Percentiles rank a stretch among this genome's conserved stretches.
These are phyloP conservation scores for Aleiodes leptofemur DNA, from an alignment of 2,888 invertebrate genomes.

Conservation along the genomic window DNA sequence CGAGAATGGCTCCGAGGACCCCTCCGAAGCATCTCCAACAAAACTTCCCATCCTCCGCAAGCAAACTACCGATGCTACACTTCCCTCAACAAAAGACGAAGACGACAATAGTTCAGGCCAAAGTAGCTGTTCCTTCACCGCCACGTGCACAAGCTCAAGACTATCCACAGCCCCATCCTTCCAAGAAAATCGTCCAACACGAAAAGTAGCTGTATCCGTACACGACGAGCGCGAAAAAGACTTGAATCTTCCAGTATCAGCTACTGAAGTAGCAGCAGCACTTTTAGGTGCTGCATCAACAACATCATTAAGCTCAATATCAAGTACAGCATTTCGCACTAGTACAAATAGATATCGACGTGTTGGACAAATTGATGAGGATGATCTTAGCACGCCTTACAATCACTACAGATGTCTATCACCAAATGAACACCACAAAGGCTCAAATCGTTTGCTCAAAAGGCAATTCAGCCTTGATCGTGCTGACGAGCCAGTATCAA, in stretches of 20 bases:
- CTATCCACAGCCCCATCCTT: constrained; percentile 48
- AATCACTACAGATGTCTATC: constrained; percentile 85
- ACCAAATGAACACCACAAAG: constrained; percentile 77
- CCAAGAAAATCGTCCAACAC: constrained; percentile 51
- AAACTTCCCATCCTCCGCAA: neutral
- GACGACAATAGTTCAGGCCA: constrained; percentile 70
- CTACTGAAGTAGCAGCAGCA: constrained; percentile 77
- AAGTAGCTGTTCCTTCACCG: constrained; percentile 63
- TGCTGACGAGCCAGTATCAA: constrained; percentile 77
- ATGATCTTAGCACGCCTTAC: constrained; percentile 85
- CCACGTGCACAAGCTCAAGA: constrained; percentile 57
- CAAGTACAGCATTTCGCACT: constrained; percentile 61
- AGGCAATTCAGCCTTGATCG: constrained; percentile 84
- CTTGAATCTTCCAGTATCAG: constrained; percentile 74
- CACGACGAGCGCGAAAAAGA: constrained; percentile 64
- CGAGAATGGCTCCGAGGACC: constrained; percentile 55
- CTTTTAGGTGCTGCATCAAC: constrained; percentile 77
- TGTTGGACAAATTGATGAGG: constrained; percentile 76
- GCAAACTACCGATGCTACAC: constrained; percentile 15
- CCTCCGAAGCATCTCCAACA: constrained; percentile 46
- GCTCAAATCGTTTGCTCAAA: constrained; percentile 76
- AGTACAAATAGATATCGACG: constrained; percentile 69
- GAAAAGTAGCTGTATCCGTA: constrained; percentile 68
- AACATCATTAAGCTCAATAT: constrained; percentile 72
- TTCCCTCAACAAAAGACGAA: constrained; percentile 40